Base-by-base conservation (phyloP, 2,888 invertebrate species). In the Chloroclysta siterata region DNA sequence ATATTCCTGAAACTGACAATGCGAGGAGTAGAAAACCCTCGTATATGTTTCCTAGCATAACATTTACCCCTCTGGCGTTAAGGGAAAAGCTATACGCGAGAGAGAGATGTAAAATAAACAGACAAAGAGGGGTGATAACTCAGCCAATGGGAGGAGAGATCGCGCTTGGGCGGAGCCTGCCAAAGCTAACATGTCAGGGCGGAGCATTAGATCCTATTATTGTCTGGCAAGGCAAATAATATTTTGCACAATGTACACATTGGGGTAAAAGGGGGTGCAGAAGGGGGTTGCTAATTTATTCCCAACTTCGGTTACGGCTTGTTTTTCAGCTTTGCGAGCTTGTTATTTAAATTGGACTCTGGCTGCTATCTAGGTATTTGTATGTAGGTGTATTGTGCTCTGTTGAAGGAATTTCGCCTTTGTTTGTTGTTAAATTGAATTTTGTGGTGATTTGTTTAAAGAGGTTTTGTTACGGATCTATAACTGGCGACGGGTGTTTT, bases 221-320 rank as follows among this genome's bases (percentile, higher is more conserved):
- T 91, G 91, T 93, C 93, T 93, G 93, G 94, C 93, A 94, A 94
- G 94, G 94, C 95, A 95, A 95, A 95, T 95, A 95, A 94, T 95
- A 95, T 95, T 95, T 94, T 94, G 94, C 94, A 94, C 94, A 95
- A 94, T 94, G 94, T 95, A 95, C 94, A 94, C 94, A 95, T 94
- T 94, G 93, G 90, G 84, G 78, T 85, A 83, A 82, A 79, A 81
- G 85, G 87, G 83, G 83, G 79, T 78, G 51, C 51, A 57, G 71
- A 81, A 81, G 82, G 84, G 85, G 83, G 81, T 81, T 87, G 90
- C 93, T 93, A 93, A 93, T 93, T 93, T 91, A 92, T 92, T 91
- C 90, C 87, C 91, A 92, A 93, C 92, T 91, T 92, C 88, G 93
- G 92, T 92, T 90, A 88, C 84, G 88, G 90, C 89, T 93, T 93